Evolutionary conservation across 2,888 invertebrate genomes (phyloP).

Genomic region (Selenia dentaria): DNA sequence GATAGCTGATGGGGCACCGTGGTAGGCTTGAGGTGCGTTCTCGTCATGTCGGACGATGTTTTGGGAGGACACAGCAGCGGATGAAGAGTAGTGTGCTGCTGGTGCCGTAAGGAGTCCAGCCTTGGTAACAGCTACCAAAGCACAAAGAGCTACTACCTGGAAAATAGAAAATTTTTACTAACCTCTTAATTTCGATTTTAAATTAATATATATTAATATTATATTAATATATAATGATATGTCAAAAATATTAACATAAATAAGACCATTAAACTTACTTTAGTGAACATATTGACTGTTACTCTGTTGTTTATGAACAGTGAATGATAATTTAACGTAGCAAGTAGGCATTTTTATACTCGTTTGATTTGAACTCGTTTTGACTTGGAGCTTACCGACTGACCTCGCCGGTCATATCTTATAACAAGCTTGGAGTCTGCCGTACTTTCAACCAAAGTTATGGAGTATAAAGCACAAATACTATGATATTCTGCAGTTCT

Average conservation of each 20-base stretch:
- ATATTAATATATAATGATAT: no score
- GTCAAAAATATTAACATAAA: no score
- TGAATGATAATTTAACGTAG: slow-evolving; percentile 40
- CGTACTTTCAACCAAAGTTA: no score
- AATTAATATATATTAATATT: no score
- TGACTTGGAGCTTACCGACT: no score
- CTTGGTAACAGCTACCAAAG: slow-evolving; percentile 56
- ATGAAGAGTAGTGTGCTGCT: slow-evolving; percentile 54
- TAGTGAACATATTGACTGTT: slow-evolving; percentile 50
- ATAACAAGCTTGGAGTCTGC: no score
- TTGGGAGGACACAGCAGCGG: slow-evolving; percentile 64
- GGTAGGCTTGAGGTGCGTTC: slow-evolving; percentile 34
- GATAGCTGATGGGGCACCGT: slow-evolving; percentile 21
- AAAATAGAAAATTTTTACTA: background rate
- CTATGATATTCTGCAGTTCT: no score
- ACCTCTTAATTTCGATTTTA: no score
- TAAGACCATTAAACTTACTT: slow-evolving; percentile 53
- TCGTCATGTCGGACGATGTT: slow-evolving; percentile 64
- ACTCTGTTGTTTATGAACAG: slow-evolving; percentile 37
- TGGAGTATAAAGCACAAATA: no score
- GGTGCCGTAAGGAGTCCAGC: slow-evolving; percentile 58
- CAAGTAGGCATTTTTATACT: no score
- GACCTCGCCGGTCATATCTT: no score
- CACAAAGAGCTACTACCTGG: slow-evolving; percentile 51
- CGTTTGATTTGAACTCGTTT: no score